Conservation (phyloP, 2,888 invertebrate species). For the Lasiommata megera region DNA sequence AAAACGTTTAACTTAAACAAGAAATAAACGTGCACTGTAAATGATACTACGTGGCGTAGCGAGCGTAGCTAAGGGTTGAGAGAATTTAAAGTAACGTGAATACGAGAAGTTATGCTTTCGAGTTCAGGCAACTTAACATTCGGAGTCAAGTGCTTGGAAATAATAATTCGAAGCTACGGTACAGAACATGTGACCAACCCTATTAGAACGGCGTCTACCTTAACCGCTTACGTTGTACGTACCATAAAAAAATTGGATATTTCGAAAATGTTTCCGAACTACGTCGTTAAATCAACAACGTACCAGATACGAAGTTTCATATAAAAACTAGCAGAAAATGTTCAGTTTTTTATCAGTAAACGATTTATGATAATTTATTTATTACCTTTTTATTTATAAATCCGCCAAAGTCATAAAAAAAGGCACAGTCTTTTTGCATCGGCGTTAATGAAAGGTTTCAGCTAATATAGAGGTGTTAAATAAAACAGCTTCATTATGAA, state of each 20-base stretch:
- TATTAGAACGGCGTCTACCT: conserved; percentile 27
- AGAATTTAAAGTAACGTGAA: conserved; percentile 76
- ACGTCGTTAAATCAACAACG: no score
- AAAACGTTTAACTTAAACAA: conserved; percentile 45
- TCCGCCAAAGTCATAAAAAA: no score
- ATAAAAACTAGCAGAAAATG: no score
- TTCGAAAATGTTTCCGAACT: no score
- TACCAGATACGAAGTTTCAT: no score
- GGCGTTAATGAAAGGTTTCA: conserved; percentile 4
- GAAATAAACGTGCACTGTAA: conserved; percentile 52
- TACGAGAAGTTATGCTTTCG: conserved; percentile 76
- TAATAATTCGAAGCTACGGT: conserved; percentile 71
- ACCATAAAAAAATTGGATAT: neutral
- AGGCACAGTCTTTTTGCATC: no score
- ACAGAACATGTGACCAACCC: conserved; percentile 40
- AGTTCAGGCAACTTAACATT: conserved; percentile 74
- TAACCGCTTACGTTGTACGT: neutral
- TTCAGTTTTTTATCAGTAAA: no score
- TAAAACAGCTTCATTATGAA: conserved; percentile 32
- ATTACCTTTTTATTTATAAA: no score
- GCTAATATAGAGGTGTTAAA: conserved; percentile 18
- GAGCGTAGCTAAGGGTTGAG: conserved; percentile 67
- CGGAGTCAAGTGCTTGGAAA: conserved; percentile 78
- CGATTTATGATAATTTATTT: no score
- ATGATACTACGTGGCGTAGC: conserved; percentile 65